A percentile compares a stretch with the other conserved stretches of the same genome.
Evolutionary conservation across 2,113 vertebrate genomes (phyloP).

Genomic region (Oophaga pumilio): DNA sequence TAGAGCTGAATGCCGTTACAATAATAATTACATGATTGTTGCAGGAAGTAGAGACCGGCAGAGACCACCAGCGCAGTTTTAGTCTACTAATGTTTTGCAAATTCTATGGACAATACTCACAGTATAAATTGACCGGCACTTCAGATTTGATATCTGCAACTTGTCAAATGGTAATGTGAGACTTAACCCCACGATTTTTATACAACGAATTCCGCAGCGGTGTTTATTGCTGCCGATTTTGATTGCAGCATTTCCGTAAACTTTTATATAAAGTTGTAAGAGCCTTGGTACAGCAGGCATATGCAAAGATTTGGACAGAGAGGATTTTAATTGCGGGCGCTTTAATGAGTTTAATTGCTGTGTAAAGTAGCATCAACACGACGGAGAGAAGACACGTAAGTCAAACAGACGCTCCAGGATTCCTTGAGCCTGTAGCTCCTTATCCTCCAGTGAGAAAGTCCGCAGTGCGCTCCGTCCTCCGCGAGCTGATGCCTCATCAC

Average conservation of each 20-base stretch:
- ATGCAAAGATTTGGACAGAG: not conserved
- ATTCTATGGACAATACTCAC: too few relatives aligned
- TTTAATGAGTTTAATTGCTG: slow-evolving; percentile 55
- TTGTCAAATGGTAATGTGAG: too few relatives aligned
- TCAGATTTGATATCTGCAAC: too few relatives aligned
- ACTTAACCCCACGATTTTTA: too few relatives aligned
- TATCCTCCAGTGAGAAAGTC: slow-evolving; percentile 47
- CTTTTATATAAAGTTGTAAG: not conserved
- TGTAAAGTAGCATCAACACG: slow-evolving; percentile 33
- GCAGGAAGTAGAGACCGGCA: too few relatives aligned
- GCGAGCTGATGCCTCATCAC: slow-evolving; percentile 54
- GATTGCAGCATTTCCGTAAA: not conserved
- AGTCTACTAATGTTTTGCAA: too few relatives aligned
- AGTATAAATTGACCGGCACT: too few relatives aligned
- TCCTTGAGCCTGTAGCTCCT: slow-evolving; percentile 53
- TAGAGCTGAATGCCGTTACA: too few relatives aligned
- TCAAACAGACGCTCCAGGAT: slow-evolving; percentile 55
- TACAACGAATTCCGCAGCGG: too few relatives aligned
- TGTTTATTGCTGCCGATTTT: too few relatives aligned
- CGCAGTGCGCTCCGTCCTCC: slow-evolving; percentile 45
- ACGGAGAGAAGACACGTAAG: slow-evolving; percentile 41
- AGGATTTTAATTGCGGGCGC: slow-evolving; percentile 35
- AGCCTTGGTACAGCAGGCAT: not conserved
- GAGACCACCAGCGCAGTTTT: too few relatives aligned
- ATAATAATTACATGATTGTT: too few relatives aligned